Conservation (phyloP, 1,140 invertebrate species). For the Philopotamus ludificatus region DNA sequence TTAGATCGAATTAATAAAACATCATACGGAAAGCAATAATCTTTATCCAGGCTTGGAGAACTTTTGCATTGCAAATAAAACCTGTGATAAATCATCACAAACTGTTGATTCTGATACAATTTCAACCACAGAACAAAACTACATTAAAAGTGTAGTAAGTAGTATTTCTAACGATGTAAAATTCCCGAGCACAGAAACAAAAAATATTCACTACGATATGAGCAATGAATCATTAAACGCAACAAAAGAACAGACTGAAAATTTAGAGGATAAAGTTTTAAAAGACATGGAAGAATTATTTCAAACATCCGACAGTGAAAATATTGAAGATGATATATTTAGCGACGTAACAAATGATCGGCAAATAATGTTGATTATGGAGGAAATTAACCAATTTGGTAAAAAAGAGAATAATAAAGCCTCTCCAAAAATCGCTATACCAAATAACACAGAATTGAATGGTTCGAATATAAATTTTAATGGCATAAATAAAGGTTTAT, state of each 20-base stretch:
- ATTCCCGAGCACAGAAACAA: too few species aligned
- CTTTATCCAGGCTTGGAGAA: conserved; percentile 26
- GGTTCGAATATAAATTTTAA: too few species aligned
- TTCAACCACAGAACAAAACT: background rate
- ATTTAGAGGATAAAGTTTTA: conserved; percentile 22
- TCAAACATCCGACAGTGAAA: conserved; percentile 17
- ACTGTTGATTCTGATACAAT: conserved; percentile 16
- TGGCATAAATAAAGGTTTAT: too few species aligned
- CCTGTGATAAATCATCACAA: conserved; percentile 24
- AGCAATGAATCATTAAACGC: too few species aligned
- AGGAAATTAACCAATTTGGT: conserved; percentile 32
- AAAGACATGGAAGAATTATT: conserved; percentile 35
- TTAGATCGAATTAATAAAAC: conserved; percentile 31
- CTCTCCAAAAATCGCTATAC: too few species aligned
- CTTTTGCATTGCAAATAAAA: conserved; percentile 22
- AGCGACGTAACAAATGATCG: conserved; percentile 13
- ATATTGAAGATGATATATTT: conserved; percentile 27
- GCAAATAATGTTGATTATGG: conserved; percentile 36
- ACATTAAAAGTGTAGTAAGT: too few species aligned
- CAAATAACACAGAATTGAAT: too few species aligned
- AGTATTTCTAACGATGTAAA: too few species aligned
- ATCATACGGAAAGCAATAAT: conserved; percentile 23
- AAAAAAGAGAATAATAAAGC: too few species aligned
- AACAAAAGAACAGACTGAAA: too few species aligned
- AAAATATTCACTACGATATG: too few species aligned